phyloP scores from a whole-genome alignment of 2,113 vertebrate species.

The Psammodynastes pulverulentus region DNA sequence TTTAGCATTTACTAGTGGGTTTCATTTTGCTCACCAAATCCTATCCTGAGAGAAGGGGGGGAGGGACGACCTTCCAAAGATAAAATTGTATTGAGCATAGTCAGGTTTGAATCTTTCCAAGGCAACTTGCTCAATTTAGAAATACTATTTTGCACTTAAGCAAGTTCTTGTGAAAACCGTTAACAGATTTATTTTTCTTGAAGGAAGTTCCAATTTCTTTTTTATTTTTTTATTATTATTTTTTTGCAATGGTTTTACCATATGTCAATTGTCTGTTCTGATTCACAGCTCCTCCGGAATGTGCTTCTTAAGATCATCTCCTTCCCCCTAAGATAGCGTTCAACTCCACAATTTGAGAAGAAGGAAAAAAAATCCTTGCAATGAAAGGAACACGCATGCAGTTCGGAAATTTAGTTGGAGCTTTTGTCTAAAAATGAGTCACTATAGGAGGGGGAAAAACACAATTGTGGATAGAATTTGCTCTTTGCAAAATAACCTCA shows the following conservation, averaged over 20 bases:
- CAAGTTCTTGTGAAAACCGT: background rate
- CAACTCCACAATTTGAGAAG: background rate
- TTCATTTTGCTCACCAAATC: background rate
- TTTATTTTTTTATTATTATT: too few relatives aligned
- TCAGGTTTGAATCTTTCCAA: background rate
- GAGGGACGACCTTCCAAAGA: background rate
- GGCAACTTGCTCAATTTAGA: background rate
- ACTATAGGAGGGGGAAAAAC: background rate
- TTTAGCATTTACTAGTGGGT: background rate
- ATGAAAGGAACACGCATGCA: background rate
- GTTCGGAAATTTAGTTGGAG: background rate
- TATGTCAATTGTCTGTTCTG: conserved; percentile 3
- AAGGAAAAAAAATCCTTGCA: background rate
- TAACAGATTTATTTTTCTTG: background rate
- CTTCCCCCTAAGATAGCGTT: background rate
- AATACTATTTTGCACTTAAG: background rate
- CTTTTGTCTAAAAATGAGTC: background rate
- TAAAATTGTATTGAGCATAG: background rate
- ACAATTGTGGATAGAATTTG: background rate
- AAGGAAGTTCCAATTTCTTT: conserved; percentile 11
- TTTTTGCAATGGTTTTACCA: conserved; percentile 3
- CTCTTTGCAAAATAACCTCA: background rate
- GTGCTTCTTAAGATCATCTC: background rate
- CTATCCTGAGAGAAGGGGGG: background rate
- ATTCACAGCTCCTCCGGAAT: background rate